Conservation (phyloP, 2,888 invertebrate genomes). For the Ctena decussata region DNA sequence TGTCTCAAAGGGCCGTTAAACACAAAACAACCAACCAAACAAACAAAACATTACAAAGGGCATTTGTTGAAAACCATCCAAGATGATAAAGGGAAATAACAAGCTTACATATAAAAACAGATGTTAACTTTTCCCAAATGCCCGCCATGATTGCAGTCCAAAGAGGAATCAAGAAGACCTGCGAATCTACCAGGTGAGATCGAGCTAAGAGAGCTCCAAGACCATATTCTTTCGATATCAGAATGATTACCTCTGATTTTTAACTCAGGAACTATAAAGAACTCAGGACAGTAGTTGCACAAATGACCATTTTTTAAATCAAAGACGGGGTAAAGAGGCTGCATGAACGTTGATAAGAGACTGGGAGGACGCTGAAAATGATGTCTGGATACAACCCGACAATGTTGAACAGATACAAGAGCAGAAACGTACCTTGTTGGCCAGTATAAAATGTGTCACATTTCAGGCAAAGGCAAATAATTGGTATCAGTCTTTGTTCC, state of each 20-base stretch:
- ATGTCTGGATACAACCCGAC: slow-evolving; percentile 1
- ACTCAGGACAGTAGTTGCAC: slow-evolving; percentile 7
- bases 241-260: neutral
- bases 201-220: neutral
- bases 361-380: slow-evolving; percentile 9
- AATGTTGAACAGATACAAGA: neutral
- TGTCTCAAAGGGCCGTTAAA: too few relatives aligned
- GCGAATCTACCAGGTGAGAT: slow-evolving; percentile 11
- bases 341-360: neutral
- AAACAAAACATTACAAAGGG: neutral
- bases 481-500: neutral
- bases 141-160: neutral
- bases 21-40: too few relatives aligned
- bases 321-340: slow-evolving; percentile 7
- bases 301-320: slow-evolving; percentile 15
- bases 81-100: neutral
- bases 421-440: neutral
- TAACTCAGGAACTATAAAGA: neutral
- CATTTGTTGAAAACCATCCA: neutral
- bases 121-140: neutral
- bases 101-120: neutral
- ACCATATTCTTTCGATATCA: neutral
- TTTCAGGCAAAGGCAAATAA: neutral
- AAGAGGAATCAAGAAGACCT: slow-evolving; percentile 1
- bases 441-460: neutral